Base-by-base conservation (phyloP, 2,113 vertebrate genomes). In the Egretta garzetta region DNA sequence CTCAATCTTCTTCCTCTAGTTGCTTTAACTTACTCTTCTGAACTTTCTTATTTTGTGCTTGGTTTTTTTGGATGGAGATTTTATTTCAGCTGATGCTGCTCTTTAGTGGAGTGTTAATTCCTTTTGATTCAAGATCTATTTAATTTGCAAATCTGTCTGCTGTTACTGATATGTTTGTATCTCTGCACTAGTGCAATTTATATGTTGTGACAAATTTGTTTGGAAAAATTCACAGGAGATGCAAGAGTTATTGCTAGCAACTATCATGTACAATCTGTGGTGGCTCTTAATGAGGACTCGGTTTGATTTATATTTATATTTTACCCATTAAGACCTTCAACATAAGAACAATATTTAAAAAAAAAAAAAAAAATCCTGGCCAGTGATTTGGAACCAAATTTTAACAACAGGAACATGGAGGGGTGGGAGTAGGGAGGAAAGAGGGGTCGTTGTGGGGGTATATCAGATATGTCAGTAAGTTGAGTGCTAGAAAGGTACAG, bases 381-480 rank as follows among this genome's bases (percentile, higher is more conserved):
- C 24, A 23, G 6, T 62, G 41, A 74, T 18, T 71, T 41, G 26
- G 28, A 72, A 53, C 17, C 13, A 27, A 43, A 20, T 47, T 84
- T 85, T 66, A 32, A 8, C 7, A 50, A 14, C 10, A 49, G 9
- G 15, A 49, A 2, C 2, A 0, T 28, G 39, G 26, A 66, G 22
- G 6, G 11, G 1, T 26, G 6, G 10, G 12, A 7, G 33, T 21
- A 22, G 11, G 8, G 5, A 7, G 5, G 1, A 35, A 45, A 27
- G 5, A 33, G 23, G 5, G 3, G 2, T 39, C 3, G 0, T 53
- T 47, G 2, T 62, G 41, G 8, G 13, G 7, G 0, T 83, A 2
- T 67, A 14, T 71, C 8, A 73, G 6, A 4, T 64, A 8, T 3
- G 2, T 52, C 13, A 32, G 1, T 10, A 70, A 50, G 30, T 30